Base-by-base conservation (phyloP, 1,140 invertebrate species). In the Drosophila nikananu region DNA sequence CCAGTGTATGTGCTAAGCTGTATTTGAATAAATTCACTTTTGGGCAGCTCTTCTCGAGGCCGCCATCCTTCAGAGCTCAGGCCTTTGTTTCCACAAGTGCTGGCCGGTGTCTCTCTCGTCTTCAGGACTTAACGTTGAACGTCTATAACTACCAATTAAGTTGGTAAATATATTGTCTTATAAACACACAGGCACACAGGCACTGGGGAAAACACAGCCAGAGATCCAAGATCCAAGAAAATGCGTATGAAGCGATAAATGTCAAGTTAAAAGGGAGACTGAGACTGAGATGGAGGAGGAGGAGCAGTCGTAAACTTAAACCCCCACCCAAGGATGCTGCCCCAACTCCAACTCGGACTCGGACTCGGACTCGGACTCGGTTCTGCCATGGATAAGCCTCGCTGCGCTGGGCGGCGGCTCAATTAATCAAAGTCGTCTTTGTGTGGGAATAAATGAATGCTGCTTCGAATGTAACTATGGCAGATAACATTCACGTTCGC, bases 81-180 rank as follows among this genome's bases (percentile, higher is more conserved):
- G 52, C n/a, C 48, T 65, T 72, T 72, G 42, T 59, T 77, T 67
- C 65, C 30, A 32, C 52, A 23, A 55, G 32, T 63, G 39, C 39
- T 32, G 6, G 25, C 32, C 12, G 19, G 35, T 3, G 25, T 30
- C 51, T 3, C 37, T 30, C 51, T 9, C 6, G n/a, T 54, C n/a
- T 54, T 39, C 13, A 39, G 63, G 64, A 80, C 49, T 39, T 74
- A 48, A 78, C 75, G 76, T 66, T 73, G 60, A 70, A 81, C 64
- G 70, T 79, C 84, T 83, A 81, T 83, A 89, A 89, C 84, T 83
- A 89, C 77, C 84, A 89, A 89, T 89, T 89, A 89, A 81, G 84
- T 79, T 83, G 84, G 84, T 76, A 79, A 83, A 83, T 71, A 83
- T 78, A 87, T 83, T 59, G 80, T 65, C 61, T 52, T 68, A 63